A percentile compares a stretch with the other conserved stretches of the same genome.
phyloP scores from a whole-genome alignment of 2,113 vertebrate species.

The Odontesthes bonariensis region DNA sequence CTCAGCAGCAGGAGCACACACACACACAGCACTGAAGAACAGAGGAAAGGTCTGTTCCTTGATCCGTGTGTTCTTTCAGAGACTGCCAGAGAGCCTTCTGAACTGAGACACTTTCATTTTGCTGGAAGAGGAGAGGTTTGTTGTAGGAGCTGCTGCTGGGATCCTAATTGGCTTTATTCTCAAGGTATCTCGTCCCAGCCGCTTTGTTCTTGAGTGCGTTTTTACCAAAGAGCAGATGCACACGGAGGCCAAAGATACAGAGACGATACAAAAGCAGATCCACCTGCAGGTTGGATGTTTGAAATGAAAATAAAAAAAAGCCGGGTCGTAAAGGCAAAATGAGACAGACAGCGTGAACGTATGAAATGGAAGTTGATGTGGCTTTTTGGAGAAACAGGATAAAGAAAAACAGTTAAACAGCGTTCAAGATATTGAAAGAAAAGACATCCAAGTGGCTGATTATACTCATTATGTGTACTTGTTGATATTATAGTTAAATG shows the following conservation, averaged over 20 bases:
- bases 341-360: too few relatives aligned
- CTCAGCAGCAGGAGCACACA: slow-evolving; percentile 25
- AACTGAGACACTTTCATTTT: slow-evolving; percentile 49
- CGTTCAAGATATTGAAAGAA: too few relatives aligned
- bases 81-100: slow-evolving; percentile 57
- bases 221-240: slow-evolving; percentile 21
- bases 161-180: slow-evolving; percentile 51
- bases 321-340: too few relatives aligned
- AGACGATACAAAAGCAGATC: background rate
- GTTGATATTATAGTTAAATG: too few relatives aligned
- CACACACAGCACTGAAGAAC: slow-evolving; percentile 40
- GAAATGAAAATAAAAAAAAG: background rate
- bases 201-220: slow-evolving; percentile 35
- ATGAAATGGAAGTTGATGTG: too few relatives aligned
- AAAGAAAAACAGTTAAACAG: too few relatives aligned
- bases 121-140: slow-evolving; percentile 11
- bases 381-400: too few relatives aligned
- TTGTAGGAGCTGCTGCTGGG: slow-evolving; percentile 12
- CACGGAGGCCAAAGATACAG: background rate
- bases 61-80: slow-evolving; percentile 65
- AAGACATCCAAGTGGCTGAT: too few relatives aligned
- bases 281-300: background rate
- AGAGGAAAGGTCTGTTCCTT: slow-evolving; percentile 54
- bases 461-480: too few relatives aligned
- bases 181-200: background rate